Conservation (phyloP, 2,113 vertebrate genomes). For the Stomatorhinus ivindoensis region DNA sequence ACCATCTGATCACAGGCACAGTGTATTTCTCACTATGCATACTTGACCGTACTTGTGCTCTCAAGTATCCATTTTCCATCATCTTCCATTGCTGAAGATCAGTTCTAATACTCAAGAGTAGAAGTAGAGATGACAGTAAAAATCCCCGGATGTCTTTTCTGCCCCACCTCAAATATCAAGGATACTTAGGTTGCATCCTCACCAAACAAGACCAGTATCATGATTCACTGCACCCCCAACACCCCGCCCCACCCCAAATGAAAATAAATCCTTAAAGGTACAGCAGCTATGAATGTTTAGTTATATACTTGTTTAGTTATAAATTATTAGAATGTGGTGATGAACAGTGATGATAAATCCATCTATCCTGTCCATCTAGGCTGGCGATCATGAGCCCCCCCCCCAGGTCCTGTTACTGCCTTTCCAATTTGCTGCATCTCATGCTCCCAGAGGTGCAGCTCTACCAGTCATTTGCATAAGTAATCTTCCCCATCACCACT, state of each 20-base stretch:
- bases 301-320: not conserved
- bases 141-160: not conserved
- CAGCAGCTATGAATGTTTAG: not conserved
- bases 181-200: not conserved
- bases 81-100: not conserved
- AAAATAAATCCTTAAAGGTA: not conserved
- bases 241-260: not conserved
- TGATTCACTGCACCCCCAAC: too few relatives aligned
- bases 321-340: not conserved
- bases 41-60: not conserved
- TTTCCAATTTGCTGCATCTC: conserved; percentile 19
- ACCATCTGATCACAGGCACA: not conserved
- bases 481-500: not conserved
- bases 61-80: not conserved
- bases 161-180: not conserved
- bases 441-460: not conserved
- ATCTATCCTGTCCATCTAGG: not conserved
- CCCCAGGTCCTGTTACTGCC: not conserved
- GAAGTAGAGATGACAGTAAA: not conserved
- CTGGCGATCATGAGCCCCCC: not conserved
- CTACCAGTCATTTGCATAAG: not conserved
- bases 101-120: not conserved
- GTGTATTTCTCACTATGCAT: not conserved
- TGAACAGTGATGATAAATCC: not conserved
- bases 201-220: too few relatives aligned